Conservation (phyloP, 2,113 vertebrate genomes). For the Willisornis vidua region DNA sequence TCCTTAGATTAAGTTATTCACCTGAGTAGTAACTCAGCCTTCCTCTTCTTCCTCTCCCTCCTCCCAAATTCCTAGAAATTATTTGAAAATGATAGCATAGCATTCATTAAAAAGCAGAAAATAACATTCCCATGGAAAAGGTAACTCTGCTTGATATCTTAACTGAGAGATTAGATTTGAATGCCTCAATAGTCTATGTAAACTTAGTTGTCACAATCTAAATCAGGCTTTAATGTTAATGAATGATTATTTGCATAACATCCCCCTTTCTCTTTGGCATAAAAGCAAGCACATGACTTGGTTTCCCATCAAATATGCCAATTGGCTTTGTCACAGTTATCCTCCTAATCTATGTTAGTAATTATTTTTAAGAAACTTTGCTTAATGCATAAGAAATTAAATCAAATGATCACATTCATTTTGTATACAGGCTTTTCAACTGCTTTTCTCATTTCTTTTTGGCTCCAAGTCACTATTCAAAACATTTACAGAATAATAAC, state of each 20-base stretch:
- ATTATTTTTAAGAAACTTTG: not conserved
- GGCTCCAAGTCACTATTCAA: not conserved
- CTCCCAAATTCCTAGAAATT: not conserved
- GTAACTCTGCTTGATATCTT: not conserved
- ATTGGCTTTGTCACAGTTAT: not conserved
- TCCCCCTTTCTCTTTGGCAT: not conserved
- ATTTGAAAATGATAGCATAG: not conserved
- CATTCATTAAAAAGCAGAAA: not conserved
- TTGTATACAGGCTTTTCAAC: slow-evolving; percentile 11
- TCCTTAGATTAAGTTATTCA: not conserved
- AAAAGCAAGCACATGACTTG: not conserved
- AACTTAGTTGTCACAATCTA: not conserved
- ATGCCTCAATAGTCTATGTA: not conserved
- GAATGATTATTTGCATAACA: not conserved
- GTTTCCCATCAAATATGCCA: slow-evolving; percentile 27
- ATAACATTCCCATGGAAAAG: slow-evolving; percentile 2
- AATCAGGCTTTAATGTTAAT: slow-evolving; percentile 19
- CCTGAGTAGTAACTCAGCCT: not conserved
- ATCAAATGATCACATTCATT: not conserved
- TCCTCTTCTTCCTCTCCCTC: not conserved
- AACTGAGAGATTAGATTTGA: not conserved
- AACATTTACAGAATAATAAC: slow-evolving; percentile 11
- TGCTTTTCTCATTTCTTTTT: slow-evolving; percentile 18
- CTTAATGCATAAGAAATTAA: not conserved
- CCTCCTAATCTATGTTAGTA: not conserved